Base-by-base conservation (phyloP, 2,113 vertebrate species). In the Dicaeum eximium region DNA sequence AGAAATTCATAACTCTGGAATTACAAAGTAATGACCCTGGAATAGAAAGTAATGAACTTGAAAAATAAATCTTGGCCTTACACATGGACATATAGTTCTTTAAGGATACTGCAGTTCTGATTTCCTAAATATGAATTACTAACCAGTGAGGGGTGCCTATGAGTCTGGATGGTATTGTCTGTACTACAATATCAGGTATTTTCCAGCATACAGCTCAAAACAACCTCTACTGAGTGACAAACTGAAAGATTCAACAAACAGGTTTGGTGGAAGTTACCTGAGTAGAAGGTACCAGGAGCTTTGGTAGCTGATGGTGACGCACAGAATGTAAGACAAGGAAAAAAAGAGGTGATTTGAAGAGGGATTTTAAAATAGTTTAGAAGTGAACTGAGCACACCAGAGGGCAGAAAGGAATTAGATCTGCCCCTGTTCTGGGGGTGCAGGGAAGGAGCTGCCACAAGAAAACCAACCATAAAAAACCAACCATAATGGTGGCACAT, bases 401-500 rank as follows among this genome's bases (percentile, higher is more conserved):
- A 53, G 9, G 23, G 51, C 45, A 81, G 45, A 67, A 54, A 75
- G 35, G 72, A 87, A 48, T n/a, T 31, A 47, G 31, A 69, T 35
- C 18, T 70, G 30, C 28, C 80, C 30, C 67, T 73, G 53, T 33
- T 38, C 31, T 4, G 4, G 22, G 30, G 28, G 19, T n/a, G 45
- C 65, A 93, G 35, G 40, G 33, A 65, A 86, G 44, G 45, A 84
- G 57, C 25, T 75, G 61, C 57, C 51, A 28, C 27, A 57, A 37
- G 75, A 37, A 90, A 80, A 53, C 47, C 60, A 58, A 4, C 10
- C 18, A 0, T 3, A 25, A 23, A 37, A 90, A 80, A 53, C 47
- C 60, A 58, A 4, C 10, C 18, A 0, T 3, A 25, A 23, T 2
- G 4, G 80, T 38, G 40, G 30, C n/a, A 25, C 27, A 22, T 0